A percentile compares a stretch with the other conserved stretches of the same genome.
Conservation (phyloP, 1,140 invertebrate genomes). For the Prorops nasuta region DNA sequence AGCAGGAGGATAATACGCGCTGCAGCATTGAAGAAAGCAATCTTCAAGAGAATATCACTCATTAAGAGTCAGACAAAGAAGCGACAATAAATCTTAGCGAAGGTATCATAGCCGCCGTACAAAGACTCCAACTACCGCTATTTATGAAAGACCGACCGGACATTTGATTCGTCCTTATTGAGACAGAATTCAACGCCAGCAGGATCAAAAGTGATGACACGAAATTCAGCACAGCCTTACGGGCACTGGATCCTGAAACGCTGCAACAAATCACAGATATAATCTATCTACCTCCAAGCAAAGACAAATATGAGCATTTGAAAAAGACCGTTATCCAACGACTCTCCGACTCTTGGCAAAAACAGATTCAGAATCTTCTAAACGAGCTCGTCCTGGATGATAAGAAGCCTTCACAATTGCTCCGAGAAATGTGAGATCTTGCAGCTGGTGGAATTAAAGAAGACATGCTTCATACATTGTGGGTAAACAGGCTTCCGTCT, state of each 20-base stretch:
- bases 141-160: neutral
- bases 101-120: neutral
- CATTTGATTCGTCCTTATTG: neutral
- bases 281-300: neutral
- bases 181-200: neutral
- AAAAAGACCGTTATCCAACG: neutral
- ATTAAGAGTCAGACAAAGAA: no score
- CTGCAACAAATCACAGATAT: neutral
- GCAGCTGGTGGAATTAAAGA: slow-evolving; percentile 6
- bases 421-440: slow-evolving; percentile 22
- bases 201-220: neutral
- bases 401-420: slow-evolving; percentile 34
- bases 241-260: neutral
- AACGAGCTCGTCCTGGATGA: slow-evolving; percentile 16
- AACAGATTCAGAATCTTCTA: neutral
- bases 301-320: neutral
- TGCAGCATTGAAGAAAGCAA: no score
- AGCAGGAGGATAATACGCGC: no score
- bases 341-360: neutral
- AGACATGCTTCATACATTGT: slow-evolving; percentile 15
- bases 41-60: no score
- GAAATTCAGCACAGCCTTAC: neutral
- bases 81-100: neutral
- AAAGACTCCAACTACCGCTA: neutral
- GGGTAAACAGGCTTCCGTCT: slow-evolving; percentile 17